A percentile compares a stretch with the other conserved stretches of the same genome.
phyloP scores from a whole-genome alignment of 2,113 vertebrate genomes.

The Channa argus region DNA sequence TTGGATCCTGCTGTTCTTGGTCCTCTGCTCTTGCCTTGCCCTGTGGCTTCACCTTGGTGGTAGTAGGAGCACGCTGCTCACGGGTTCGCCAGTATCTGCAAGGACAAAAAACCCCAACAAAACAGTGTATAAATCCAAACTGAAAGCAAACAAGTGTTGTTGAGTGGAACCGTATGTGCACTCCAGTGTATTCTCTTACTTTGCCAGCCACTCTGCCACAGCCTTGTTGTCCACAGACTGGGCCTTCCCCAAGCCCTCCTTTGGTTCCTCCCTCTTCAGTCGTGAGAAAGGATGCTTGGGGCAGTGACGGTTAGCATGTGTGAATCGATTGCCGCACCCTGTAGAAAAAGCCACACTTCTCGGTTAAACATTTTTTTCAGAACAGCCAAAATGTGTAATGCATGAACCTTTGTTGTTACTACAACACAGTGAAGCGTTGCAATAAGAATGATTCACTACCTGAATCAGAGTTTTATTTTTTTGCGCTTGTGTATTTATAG shows the following conservation, averaged over 20 bases:
- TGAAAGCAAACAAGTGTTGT: neutral
- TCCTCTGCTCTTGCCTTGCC: slow-evolving; percentile 86
- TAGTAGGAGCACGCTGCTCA: slow-evolving; percentile 88
- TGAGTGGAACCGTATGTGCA: neutral
- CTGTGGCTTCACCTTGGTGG: slow-evolving; percentile 86
- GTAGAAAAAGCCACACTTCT: slow-evolving; percentile 6
- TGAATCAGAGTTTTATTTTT: too few relatives aligned
- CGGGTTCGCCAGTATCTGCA: slow-evolving; percentile 94
- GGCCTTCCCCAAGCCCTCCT: slow-evolving; percentile 84
- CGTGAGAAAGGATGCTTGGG: slow-evolving; percentile 95
- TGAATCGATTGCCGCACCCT: slow-evolving; percentile 97
- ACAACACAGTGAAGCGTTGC: neutral
- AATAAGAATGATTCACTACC: too few relatives aligned
- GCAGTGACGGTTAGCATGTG: slow-evolving; percentile 97
- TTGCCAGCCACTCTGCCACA: slow-evolving; percentile 95
- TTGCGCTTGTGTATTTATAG: neutral
- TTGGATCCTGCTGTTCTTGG: slow-evolving; percentile 96
- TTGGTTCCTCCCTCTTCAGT: slow-evolving; percentile 93
- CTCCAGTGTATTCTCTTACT: slow-evolving; percentile 80
- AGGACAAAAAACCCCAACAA: neutral
- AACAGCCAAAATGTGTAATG: neutral
- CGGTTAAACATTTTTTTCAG: neutral
- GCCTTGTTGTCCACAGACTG: slow-evolving; percentile 94
- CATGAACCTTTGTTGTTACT: neutral
- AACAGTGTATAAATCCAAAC: neutral